Percentiles rank a stretch among this genome's conserved stretches.
These are phyloP conservation scores for Rhimphoctona megacephalus DNA, from an alignment of 2,888 invertebrate genomes.

Conservation along the genomic window DNA sequence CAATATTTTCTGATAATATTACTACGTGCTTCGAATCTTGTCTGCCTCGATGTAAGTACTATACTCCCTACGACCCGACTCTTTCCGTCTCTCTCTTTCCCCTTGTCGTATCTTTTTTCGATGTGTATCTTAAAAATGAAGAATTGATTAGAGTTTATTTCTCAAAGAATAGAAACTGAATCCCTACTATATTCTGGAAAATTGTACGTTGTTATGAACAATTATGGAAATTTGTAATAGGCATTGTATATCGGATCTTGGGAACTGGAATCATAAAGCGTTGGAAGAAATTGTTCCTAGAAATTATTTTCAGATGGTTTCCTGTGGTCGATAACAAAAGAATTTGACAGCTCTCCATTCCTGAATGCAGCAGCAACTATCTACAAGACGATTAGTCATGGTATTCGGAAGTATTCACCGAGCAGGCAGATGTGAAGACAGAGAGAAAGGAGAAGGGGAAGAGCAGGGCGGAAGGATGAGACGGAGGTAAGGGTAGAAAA, in stretches of 20 bases:
- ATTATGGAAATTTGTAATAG: not conserved
- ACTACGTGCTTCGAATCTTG: conserved; percentile 64
- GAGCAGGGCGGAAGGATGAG: not conserved
- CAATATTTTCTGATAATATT: conserved; percentile 73
- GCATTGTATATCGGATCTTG: not conserved
- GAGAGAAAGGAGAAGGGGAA: not conserved
- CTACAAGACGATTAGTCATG: not conserved
- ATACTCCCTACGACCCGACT: conserved; percentile 6
- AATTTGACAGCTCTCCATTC: not conserved
- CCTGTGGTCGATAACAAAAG: not conserved
- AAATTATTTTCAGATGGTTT: not conserved
- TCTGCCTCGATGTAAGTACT: conserved; percentile 53
- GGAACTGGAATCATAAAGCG: not conserved
- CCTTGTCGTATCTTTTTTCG: too few relatives aligned
- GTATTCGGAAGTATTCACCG: not conserved
- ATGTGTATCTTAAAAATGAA: too few relatives aligned
- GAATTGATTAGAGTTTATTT: too few relatives aligned
- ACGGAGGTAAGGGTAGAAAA: not conserved
- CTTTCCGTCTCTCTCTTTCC: conserved; percentile 21
- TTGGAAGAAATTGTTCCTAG: not conserved
- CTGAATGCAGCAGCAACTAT: not conserved
- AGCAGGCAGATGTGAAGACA: not conserved
- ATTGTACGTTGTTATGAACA: too few relatives aligned
- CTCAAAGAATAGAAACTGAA: too few relatives aligned
- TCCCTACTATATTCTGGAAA: too few relatives aligned